Evolutionary conservation across 64 coral and sea anemone species (phyloP).

Genomic region (Acropora yongei): DNA sequence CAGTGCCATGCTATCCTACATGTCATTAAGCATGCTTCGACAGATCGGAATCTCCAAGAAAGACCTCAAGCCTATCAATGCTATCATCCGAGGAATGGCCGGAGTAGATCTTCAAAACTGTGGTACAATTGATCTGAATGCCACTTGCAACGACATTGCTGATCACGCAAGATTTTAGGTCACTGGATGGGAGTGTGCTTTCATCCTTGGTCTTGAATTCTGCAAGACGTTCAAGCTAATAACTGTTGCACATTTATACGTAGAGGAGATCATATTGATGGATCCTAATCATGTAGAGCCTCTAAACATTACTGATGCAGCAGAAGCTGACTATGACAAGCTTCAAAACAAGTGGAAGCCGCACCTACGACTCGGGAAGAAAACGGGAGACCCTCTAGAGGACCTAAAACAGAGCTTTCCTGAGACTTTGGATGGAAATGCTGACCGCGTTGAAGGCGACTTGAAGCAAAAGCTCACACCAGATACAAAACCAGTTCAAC

Average conservation of each 20-base stretch:
- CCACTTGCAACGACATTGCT: slow-evolving; percentile 48
- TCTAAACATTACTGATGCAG: too few species aligned
- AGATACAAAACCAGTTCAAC: slow-evolving; percentile 47
- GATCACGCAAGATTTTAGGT: slow-evolving; percentile 44
- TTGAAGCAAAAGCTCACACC: slow-evolving; percentile 43
- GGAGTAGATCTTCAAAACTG: too few species aligned
- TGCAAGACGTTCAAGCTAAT: slow-evolving; percentile 60
- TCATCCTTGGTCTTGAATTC: slow-evolving; percentile 71
- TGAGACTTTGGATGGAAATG: slow-evolving; percentile 41
- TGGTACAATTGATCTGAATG: too few species aligned
- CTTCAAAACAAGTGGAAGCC: too few species aligned
- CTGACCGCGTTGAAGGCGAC: slow-evolving; percentile 55
- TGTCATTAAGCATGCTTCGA: slow-evolving; percentile 59
- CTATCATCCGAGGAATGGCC: slow-evolving; percentile 49
- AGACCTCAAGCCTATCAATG: slow-evolving; percentile 42
- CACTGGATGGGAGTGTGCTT: slow-evolving; percentile 45
- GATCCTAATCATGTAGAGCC: too few species aligned
- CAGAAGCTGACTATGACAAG: too few species aligned
- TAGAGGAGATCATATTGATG: too few species aligned
- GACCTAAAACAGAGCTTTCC: background rate
- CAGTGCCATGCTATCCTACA: slow-evolving; percentile 38
- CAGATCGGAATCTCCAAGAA: slow-evolving; percentile 31
- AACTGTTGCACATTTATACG: too few species aligned
- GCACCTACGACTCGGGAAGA: too few species aligned
- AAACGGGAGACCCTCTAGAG: slow-evolving; percentile 27